phyloP scores from a whole-genome alignment of 2,888 invertebrate species.

The Agrotis ipsilon region DNA sequence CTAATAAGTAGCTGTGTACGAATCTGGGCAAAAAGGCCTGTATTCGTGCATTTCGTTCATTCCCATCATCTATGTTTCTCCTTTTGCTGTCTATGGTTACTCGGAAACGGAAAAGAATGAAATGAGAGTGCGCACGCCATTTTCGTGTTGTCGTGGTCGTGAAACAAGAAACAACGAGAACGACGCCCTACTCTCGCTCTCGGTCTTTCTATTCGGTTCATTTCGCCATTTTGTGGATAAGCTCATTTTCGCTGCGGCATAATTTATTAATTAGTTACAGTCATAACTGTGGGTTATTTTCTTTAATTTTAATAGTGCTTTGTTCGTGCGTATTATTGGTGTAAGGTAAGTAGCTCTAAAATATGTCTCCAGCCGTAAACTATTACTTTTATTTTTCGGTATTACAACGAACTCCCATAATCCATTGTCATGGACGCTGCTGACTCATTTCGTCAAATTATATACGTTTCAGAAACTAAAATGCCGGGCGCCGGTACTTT shows the following conservation, averaged over 20 bases:
- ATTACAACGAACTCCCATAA: constrained; percentile 74
- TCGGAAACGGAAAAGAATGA: constrained; percentile 47
- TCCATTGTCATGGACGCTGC: constrained; percentile 83
- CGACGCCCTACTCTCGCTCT: constrained; percentile 23
- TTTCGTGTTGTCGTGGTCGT: constrained; percentile 18
- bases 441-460: constrained; percentile 89
- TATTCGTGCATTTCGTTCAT: neutral
- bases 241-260: constrained; percentile 21
- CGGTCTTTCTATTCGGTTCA: constrained; percentile 42
- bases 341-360: constrained; percentile 74
- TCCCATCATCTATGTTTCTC: neutral
- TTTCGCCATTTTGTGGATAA: constrained; percentile 62
- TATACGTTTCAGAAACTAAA: constrained; percentile 91
- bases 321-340: constrained; percentile 60
- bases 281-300: constrained; percentile 50
- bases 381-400: constrained; percentile 64
- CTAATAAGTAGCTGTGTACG: too few species aligned
- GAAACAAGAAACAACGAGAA: constrained; percentile 17
- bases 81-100: constrained; percentile 2
- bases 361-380: constrained; percentile 31
- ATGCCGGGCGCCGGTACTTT: constrained; percentile 98
- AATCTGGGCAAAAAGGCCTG: neutral
- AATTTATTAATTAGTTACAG: constrained; percentile 1
- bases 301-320: constrained; percentile 52
- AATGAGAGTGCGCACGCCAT: constrained; percentile 19